Evolutionary conservation across 2,888 invertebrate species (phyloP), one percentile per base, ranked within the genome.

Genomic region (Pollenia amentaria): DNA sequence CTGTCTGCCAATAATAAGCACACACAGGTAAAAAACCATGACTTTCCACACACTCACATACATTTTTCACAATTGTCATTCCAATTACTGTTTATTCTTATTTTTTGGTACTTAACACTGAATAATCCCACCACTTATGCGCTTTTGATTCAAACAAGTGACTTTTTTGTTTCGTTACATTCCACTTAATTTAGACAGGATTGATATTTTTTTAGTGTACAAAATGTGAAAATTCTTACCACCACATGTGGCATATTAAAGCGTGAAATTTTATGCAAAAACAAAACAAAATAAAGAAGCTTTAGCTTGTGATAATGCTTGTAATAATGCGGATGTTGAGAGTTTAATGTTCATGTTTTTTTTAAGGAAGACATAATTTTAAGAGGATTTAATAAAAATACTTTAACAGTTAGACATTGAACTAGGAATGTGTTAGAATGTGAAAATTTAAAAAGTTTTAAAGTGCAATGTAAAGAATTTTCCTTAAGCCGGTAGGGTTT

Each of bases 201-300:
- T 72, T 57, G 69, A 75, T 4, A 42, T 67, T 69, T 48, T n/a
- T 16, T 44, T 21, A 70, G 14, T 14, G 16, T 29, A 70, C 11
- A 44, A 21, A 77, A 55, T 70, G 40, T 81, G 53, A 73, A 69
- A 79, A 73, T 84, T 62, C 67, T 73, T 77, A 11, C 72, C 80
- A 81, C 86, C 87, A 87, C 80, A 87, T 87, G 87, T 87, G 87
- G 77, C 86, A 83, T 57, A 86, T 85, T 85, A 85, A 82, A 76
- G 82, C 79, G 60, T 86, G 53, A 86, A 82, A 64, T 81, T 64
- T 73, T 48, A 46, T 77, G 51, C n/a, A 73, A 72, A 21, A 77
- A 67, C n/a, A 65, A 16, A 21, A 48, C 1, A 62, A 77, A 60
- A 76, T 65, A 76, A 69, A 53, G 38, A 44, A 46, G 57, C 53